Percentiles rank a stretch among this genome's conserved stretches.
Conservation (phyloP, 1,140 invertebrate species). For the Macrosteles quadrilineatus region DNA sequence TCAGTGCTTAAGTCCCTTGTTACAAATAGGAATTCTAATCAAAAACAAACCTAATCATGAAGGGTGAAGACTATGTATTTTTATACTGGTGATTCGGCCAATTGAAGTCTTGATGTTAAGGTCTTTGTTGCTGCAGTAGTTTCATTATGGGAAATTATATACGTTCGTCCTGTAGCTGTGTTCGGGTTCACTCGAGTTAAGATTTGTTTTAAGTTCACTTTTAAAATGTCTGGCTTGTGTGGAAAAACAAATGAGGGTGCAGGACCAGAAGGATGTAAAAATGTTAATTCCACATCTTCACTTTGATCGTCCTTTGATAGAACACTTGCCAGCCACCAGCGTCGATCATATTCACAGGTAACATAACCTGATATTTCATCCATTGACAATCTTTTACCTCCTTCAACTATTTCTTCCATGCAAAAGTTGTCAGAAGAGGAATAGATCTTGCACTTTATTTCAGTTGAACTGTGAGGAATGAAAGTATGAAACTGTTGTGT, state of each 20-base stretch:
- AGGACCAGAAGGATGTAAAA: slow-evolving; percentile 8
- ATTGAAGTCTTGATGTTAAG: too few relatives aligned
- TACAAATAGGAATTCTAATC: too few relatives aligned
- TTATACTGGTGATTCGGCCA: not conserved
- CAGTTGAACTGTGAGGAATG: not conserved
- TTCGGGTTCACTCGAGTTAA: too few relatives aligned
- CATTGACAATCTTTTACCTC: slow-evolving; percentile 11
- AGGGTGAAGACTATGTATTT: too few relatives aligned
- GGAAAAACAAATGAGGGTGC: slow-evolving; percentile 1
- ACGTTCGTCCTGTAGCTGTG: too few relatives aligned
- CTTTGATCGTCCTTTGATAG: slow-evolving; percentile 4
- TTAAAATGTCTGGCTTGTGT: slow-evolving; percentile 5
- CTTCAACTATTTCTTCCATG: too few relatives aligned
- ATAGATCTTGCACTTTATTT: not conserved
- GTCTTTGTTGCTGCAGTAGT: not conserved
- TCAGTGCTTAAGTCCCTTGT: too few relatives aligned
- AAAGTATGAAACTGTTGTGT: too few relatives aligned
- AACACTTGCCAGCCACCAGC: not conserved
- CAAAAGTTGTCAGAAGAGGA: too few relatives aligned
- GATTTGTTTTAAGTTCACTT: slow-evolving; percentile 2
- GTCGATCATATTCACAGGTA: too few relatives aligned
- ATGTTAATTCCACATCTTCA: slow-evolving; percentile 16
- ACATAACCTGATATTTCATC: not conserved
- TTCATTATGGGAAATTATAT: too few relatives aligned
- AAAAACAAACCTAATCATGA: too few relatives aligned